Percentiles rank a stretch among this genome's conserved stretches.
Conservation (phyloP, 2,797 vertebrate species). For the Astyanax mexicanus region DNA sequence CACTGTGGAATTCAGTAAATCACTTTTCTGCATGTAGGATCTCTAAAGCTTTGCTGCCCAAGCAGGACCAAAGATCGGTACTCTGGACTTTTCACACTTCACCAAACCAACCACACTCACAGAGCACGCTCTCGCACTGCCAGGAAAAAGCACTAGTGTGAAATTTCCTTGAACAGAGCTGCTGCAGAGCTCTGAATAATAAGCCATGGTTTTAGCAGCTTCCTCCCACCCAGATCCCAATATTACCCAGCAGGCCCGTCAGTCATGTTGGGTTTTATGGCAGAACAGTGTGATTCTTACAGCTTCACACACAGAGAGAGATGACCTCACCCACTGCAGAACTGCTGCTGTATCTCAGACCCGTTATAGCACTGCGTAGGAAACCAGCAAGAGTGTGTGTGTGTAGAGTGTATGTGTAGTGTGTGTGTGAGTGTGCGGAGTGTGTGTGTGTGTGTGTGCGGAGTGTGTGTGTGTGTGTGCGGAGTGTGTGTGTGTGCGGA, state of each 20-base stretch:
- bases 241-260: neutral
- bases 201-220: neutral
- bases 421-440: too few relatives aligned
- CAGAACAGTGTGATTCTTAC: neutral
- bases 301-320: neutral
- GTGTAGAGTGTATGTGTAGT: constrained; percentile 21
- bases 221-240: neutral
- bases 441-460: constrained; percentile 17
- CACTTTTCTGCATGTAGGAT: too few relatives aligned
- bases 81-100: too few relatives aligned
- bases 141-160: too few relatives aligned
- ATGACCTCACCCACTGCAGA: neutral
- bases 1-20: too few relatives aligned
- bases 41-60: too few relatives aligned
- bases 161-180: too few relatives aligned
- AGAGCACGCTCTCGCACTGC: too few relatives aligned
- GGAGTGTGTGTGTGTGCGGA: constrained; percentile 16
- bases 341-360: neutral
- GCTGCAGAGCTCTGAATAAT: neutral
- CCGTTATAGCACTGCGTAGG: constrained; percentile 16
- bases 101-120: too few relatives aligned
- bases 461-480: constrained; percentile 28
- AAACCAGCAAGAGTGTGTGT: constrained; percentile 23
- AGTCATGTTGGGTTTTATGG: constrained; percentile 4
- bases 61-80: too few relatives aligned